Evolutionary conservation across 2,888 invertebrate genomes (phyloP), one percentile per base, ranked within the genome.

Genomic region (Allolobophora icterica): DNA sequence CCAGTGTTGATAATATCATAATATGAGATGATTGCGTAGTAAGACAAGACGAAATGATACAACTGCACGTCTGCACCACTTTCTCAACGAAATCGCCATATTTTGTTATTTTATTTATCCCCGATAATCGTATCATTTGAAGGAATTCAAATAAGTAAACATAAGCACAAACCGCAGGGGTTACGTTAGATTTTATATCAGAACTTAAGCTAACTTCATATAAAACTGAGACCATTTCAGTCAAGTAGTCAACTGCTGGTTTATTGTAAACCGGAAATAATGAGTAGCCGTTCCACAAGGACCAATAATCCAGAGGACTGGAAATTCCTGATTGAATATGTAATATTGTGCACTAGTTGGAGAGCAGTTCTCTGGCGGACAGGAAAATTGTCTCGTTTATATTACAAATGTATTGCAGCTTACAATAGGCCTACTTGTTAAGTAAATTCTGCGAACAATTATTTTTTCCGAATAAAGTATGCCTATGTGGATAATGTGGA

Each of bases 21-120:
- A 71, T 71, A 71, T 71, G 71, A 71, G 71, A 71, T n/a, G 71
- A 71, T 71, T 71, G 71, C 71, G 71, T 71, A 71, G 71, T 71
- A 71, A 71, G n/a, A 30, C n/a, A n/a, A 30, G 71, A 71, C 71
- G 71, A 71, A 71, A 71, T 11, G 71, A 30, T 71, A 71, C 71
- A 71, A 71, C 71, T n/a, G 71, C 71, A 71, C 52, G 71, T 71
- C 71, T 71, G 71, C 71, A n/a, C 71, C 71, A 71, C 71, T 52
- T 52, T 71, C 2, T n/a, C 71, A 30, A n/a, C n/a, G 71, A 71
- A 71, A 71, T 71, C 71, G n/a, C n/a, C 71, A 71, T 71, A 71
- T n/a, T 71, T n/a, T 71, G 30, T 11, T 71, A 71, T 8, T 30
- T 71, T 71, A 71, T 71, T n/a, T 71, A n/a, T 11, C 30, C n/a